Evolutionary conservation across 2,888 invertebrate species (phyloP).

Genomic region (Aspidiotus destructor): DNA sequence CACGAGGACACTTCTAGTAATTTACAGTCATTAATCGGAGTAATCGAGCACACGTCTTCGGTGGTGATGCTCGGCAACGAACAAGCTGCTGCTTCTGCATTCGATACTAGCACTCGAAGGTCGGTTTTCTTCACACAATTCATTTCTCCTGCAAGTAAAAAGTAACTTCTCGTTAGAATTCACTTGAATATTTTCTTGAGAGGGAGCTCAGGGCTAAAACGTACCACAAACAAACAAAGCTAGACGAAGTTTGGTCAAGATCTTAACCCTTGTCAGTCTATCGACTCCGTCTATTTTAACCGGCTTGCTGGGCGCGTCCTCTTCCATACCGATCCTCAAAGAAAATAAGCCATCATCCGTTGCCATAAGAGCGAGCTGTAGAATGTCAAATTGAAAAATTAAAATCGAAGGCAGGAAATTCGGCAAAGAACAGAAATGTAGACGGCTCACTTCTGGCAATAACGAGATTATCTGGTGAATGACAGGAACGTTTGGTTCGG

Average conservation of each 20-base stretch:
- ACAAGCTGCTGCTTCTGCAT: conserved; percentile 27
- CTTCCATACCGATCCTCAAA: conserved; percentile 29
- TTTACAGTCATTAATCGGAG: conserved; percentile 1
- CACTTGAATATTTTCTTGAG: neutral
- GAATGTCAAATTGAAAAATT: neutral
- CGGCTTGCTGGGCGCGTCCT: conserved; percentile 15
- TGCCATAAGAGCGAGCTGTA: conserved; percentile 26
- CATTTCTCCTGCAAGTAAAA: conserved; percentile 17
- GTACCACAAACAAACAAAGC: conserved; percentile 34
- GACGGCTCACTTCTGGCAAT: conserved; percentile 26
- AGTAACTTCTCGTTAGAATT: neutral
- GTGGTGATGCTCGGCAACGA: conserved; percentile 6
- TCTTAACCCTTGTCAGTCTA: conserved; percentile 28
- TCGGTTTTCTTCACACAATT: conserved; percentile 21
- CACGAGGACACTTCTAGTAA: conserved; percentile 12
- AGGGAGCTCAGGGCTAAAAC: neutral
- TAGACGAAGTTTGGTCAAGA: conserved; percentile 33
- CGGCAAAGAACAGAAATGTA: neutral
- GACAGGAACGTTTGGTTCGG: conserved; percentile 15
- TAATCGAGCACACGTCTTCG: neutral
- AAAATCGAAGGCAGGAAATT: neutral
- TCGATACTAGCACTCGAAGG: conserved; percentile 23
- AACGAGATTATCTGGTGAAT: conserved; percentile 32
- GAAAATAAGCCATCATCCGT: conserved; percentile 35
- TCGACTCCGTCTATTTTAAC: conserved; percentile 33